A percentile compares a stretch with the other conserved stretches of the same genome.
phyloP scores from a whole-genome alignment of 1,140 invertebrate species.

The Callitettix versicolor region DNA sequence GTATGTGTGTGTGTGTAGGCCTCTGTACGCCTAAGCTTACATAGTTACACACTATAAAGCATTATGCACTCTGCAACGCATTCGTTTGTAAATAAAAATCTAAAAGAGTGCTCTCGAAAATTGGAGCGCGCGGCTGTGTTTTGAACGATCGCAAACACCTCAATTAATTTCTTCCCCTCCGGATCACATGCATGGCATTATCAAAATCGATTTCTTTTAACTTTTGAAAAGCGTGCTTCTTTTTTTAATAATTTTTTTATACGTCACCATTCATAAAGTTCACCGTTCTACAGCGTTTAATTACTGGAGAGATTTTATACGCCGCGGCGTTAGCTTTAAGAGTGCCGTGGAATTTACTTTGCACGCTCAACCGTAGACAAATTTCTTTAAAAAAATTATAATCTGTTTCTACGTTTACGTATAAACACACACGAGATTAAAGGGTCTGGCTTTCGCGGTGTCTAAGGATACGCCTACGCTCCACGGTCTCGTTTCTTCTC shows the following conservation, averaged over 20 bases:
- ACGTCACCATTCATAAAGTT: no score
- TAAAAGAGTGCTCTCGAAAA: not conserved
- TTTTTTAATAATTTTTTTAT: conserved; percentile 1
- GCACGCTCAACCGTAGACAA: not conserved
- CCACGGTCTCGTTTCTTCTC: no score
- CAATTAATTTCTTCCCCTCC: conserved; percentile 19
- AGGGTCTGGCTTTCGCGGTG: not conserved
- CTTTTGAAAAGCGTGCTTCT: conserved; percentile 6
- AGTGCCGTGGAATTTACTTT: not conserved
- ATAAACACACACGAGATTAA: conserved; percentile 1
- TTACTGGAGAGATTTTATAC: not conserved
- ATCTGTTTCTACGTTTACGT: not conserved
- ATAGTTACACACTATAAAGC: conserved; percentile 1
- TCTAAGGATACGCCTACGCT: no score
- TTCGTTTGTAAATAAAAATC: not conserved
- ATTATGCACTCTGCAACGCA: not conserved
- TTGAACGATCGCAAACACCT: conserved; percentile 13
- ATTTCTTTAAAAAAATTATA: not conserved
- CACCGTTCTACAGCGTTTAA: not conserved
- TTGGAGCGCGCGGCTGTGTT: conserved; percentile 3
- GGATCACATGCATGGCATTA: conserved; percentile 17
- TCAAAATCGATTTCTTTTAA: conserved; percentile 17
- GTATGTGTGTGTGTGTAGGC: not conserved
- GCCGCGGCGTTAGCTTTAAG: no score
- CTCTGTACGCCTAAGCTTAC: no score